Base-by-base conservation (phyloP, 92 coral and sea anemone genomes). In the Nematostella vectensis region DNA sequence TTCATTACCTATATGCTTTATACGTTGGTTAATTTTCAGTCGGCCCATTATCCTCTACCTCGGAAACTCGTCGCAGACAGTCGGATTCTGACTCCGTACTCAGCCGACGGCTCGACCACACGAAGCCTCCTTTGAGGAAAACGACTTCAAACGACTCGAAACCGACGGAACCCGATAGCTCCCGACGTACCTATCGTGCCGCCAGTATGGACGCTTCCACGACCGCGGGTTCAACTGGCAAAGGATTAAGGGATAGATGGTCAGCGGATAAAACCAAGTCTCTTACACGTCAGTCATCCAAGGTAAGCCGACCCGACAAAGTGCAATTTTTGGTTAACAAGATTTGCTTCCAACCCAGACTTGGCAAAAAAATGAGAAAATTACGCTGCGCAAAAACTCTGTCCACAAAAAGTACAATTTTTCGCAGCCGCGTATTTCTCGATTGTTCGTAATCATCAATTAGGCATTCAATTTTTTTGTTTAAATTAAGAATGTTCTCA, bases 91-190 rank as follows among this genome's bases (percentile, higher is more conserved):
- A 72, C 55, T 29, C 78, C 3, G 40, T 15, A 6, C 40, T 33
- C 61, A 0, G 38, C 69, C 37, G 61, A 64, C 30, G 67, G 47
- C 26, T 50, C 48, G 48, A 29, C 58, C 50, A 24, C 40, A 25
- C 53, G 55, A 73, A 68, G 37, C 62, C 54, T 21, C 76, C 87
- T 15, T 72, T 79, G 24, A 47, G 87, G 43, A 79, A 79, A 55
- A 59, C 71, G 1, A 12, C 72, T 8, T 79, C 87, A 0, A n/a
- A n/a, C n/a, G 87, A 79, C 45, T 51, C 71, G n/a, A 47, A 25
- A 52, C 27, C 60, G 3, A 57, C 43, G 16, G 75, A 59, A 48
- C 38, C 62, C 0, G 77, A 76, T 11, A 59, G 69, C 11, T 37
- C 71, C 11, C 48, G 68, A 45, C 12, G 51, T 10, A 11, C 51